These are phyloP conservation scores for Netelia melanura DNA, from an alignment of 2,888 invertebrate genomes.

Conservation along the genomic window DNA sequence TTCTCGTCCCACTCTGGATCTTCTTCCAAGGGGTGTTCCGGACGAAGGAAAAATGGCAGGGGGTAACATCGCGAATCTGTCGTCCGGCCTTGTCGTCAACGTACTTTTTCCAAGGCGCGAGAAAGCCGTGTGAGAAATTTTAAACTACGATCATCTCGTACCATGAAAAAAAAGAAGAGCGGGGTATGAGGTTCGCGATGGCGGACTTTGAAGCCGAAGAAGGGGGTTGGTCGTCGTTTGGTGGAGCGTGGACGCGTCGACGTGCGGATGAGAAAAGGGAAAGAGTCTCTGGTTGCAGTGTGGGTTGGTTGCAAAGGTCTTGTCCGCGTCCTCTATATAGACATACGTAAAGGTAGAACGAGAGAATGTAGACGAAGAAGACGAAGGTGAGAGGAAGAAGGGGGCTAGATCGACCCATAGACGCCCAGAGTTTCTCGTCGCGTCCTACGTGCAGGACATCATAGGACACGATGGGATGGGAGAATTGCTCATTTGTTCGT, in stretches of 20 bases:
- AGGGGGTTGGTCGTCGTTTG: conserved; percentile 6
- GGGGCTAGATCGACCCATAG: conserved; percentile 78
- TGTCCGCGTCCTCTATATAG: neutral
- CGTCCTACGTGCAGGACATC: conserved; percentile 83
- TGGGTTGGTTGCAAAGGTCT: conserved; percentile 36
- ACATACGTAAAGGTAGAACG: conserved; percentile 38
- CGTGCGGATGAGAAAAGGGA: conserved; percentile 51
- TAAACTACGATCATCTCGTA: conserved; percentile 82
- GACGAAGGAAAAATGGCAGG: conserved; percentile 35
- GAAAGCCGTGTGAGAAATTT: conserved; percentile 83
- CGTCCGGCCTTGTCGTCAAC: conserved; percentile 74
- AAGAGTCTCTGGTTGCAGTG: conserved; percentile 43
- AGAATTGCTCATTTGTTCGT: conserved; percentile 84
- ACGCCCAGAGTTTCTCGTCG: conserved; percentile 74
- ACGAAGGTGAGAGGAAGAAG: conserved; percentile 30
- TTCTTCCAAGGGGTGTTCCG: conserved; percentile 29
- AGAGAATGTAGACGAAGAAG: conserved; percentile 70
- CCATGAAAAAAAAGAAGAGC: conserved; percentile 44
- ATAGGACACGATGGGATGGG: conserved; percentile 81
- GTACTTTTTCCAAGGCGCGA: conserved; percentile 76
- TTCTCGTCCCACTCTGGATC: conserved; percentile 48
- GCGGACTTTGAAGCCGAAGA: neutral
- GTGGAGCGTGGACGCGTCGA: conserved; percentile 24
- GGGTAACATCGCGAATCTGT: conserved; percentile 67
- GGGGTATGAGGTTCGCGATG: neutral